Base-by-base conservation (phyloP, 2,888 invertebrate species). In the Charanyca ferruginea region DNA sequence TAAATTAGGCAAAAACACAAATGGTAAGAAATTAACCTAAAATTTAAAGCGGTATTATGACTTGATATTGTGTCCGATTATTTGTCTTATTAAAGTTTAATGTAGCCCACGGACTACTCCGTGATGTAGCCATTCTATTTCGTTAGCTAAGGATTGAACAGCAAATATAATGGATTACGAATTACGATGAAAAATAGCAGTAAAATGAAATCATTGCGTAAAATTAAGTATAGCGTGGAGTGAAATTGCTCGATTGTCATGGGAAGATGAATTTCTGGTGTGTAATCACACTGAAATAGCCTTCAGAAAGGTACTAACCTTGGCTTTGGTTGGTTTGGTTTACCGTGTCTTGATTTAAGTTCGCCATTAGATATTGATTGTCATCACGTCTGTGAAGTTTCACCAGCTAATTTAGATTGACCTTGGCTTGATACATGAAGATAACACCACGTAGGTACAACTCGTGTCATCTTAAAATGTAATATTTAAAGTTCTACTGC, bases 141-240 rank as follows among this genome's bases (percentile, higher is more conserved):
- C n/a, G n/a, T n/a, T 67, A 62, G 52, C 47, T 42, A 54, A 55
- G 32, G 45, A 44, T 54, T 22, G 8, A 57, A 53, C 13, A 53
- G 32, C 45, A 32, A 48, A 28, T 60, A 55, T 62, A 67, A 73
- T 79, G 54, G 54, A 71, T 71, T 64, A 55, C 41, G 20, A 45
- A 64, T 64, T 58, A 55, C 49, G 32, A 55, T 54, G 47, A 62
- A 68, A 72, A 69, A 45, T 25, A 79, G 77, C 74, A 63, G 79
- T 68, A 61, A 55, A 55, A 41, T 61, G 41, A 65, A 73, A 72
- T 66, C 44, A 55, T 63, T 67, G 65, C 61, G 67, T 71, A 57
- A 78, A 81, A 66, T 66, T 66, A 64, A 58, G n/a, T n/a, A n/a
- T n/a, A 79, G 53, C 74, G 45, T 42, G 22, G 49, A 66, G 80